Percentiles rank a stretch among this genome's conserved stretches.
phyloP scores from a whole-genome alignment of 2,888 invertebrate genomes.

The Blomia tropicalis region DNA sequence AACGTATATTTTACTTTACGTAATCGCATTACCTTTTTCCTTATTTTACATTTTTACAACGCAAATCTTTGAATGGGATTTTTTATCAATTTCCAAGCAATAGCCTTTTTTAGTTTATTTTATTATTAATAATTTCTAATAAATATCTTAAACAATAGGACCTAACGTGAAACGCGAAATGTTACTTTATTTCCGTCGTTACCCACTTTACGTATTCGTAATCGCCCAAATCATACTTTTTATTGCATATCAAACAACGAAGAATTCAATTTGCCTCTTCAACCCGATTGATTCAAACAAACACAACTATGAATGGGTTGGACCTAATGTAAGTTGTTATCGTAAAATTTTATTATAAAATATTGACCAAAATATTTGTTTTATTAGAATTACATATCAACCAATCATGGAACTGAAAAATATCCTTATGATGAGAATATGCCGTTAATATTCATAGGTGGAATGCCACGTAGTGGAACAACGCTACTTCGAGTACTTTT shows the following conservation, averaged over 20 bases:
- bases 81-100: no score
- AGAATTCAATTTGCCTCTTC: slow-evolving; percentile 6
- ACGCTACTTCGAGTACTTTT: slow-evolving; percentile 94
- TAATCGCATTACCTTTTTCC: background rate
- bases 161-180: background rate
- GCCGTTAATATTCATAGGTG: slow-evolving; percentile 91
- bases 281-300: background rate
- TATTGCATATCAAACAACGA: background rate
- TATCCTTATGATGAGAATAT: slow-evolving; percentile 57
- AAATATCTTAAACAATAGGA: no score
- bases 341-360: background rate
- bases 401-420: slow-evolving; percentile 14
- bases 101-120: no score
- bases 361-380: background rate
- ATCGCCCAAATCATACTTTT: slow-evolving; percentile 4
- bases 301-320: slow-evolving; percentile 7
- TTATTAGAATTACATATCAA: background rate
- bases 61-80: no score
- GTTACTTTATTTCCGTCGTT: slow-evolving; percentile 1
- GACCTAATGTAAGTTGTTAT: background rate
- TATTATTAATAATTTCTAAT: no score
- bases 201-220: slow-evolving; percentile 1
- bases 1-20: no score
- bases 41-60: no score
- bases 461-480: slow-evolving; percentile 91